Percentiles rank a stretch among this genome's conserved stretches.
Evolutionary conservation across 1,140 invertebrate species (phyloP).

Genomic region (Cotesia chilonis): DNA sequence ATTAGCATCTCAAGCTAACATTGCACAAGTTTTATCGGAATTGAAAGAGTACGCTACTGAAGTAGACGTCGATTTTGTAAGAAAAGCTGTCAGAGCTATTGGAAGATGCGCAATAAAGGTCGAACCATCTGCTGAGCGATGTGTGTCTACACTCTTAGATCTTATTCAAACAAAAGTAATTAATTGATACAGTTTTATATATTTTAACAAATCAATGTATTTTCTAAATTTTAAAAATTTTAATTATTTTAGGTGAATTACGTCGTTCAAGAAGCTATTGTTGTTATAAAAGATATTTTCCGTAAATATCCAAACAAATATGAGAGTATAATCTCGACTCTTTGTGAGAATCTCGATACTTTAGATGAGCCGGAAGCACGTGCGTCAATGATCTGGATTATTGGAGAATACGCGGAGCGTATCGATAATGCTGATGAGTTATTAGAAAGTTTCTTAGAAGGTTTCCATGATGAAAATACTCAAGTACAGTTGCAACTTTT

Average conservation of each 20-base stretch:
- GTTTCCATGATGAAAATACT: constrained; percentile 99
- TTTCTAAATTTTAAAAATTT: background rate
- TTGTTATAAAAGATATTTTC: constrained; percentile 99
- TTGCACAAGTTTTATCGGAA: constrained; percentile 97
- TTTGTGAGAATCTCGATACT: constrained; percentile 99
- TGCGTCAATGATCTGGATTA: constrained; percentile 99
- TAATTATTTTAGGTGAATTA: constrained; percentile 82
- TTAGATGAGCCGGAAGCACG: constrained; percentile 98
- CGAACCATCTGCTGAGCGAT: constrained; percentile 97
- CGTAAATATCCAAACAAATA: constrained; percentile 99
- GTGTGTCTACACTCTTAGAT: constrained; percentile 98
- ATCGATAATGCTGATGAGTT: constrained; percentile 99
- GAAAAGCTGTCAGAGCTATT: constrained; percentile 97
- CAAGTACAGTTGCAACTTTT: constrained; percentile 97
- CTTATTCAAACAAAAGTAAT: constrained; percentile 97
- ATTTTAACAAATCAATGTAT: background rate
- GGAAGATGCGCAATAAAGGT: constrained; percentile 99
- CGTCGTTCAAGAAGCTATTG: constrained; percentile 99
- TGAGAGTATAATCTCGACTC: constrained; percentile 98
- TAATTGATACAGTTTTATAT: background rate
- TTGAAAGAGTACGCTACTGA: constrained; percentile 99
- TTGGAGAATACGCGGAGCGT: constrained; percentile 98
- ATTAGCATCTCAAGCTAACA: constrained; percentile 96
- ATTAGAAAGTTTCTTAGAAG: constrained; percentile 97
- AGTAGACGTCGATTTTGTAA: constrained; percentile 99